These are phyloP conservation scores for Miniopterus natalensis DNA, from an alignment of 2,113 vertebrate genomes.

Conservation along the genomic window DNA sequence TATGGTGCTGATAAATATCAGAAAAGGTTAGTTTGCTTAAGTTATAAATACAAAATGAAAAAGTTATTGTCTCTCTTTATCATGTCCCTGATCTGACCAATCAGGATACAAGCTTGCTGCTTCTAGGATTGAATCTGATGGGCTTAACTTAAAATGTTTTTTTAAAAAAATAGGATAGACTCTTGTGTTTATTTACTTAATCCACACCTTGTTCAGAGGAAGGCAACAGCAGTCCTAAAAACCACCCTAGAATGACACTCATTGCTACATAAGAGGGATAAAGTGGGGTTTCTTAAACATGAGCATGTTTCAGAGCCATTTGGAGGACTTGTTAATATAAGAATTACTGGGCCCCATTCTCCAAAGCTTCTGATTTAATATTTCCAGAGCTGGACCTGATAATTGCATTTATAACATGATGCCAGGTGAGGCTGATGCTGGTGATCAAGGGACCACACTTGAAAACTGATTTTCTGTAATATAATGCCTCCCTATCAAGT, in stretches of 20 bases:
- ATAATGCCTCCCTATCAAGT: not conserved
- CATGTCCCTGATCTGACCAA: slow-evolving; percentile 64
- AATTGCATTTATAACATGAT: not conserved
- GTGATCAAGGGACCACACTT: not conserved
- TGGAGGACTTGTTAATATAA: not conserved
- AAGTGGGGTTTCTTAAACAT: not conserved
- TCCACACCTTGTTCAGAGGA: not conserved
- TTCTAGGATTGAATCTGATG: slow-evolving; percentile 26
- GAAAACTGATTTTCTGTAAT: not conserved
- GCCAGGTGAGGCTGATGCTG: not conserved
- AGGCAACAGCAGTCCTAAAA: not conserved
- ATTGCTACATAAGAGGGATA: not conserved
- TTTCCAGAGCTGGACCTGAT: not conserved
- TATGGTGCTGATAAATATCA: not conserved
- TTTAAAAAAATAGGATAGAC: not conserved
- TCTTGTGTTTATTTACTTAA: not conserved
- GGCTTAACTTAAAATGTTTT: not conserved
- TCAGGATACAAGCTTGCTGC: not conserved
- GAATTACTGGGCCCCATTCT: not conserved
- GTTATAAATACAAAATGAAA: slow-evolving; percentile 65
- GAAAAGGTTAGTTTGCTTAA: slow-evolving; percentile 40
- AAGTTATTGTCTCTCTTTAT: slow-evolving; percentile 38
- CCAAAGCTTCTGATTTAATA: not conserved
- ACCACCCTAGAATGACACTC: not conserved
- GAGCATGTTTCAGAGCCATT: not conserved